These are phyloP conservation scores for Horisme vitalbata DNA, from an alignment of 2,888 invertebrate genomes.

Conservation along the genomic window DNA sequence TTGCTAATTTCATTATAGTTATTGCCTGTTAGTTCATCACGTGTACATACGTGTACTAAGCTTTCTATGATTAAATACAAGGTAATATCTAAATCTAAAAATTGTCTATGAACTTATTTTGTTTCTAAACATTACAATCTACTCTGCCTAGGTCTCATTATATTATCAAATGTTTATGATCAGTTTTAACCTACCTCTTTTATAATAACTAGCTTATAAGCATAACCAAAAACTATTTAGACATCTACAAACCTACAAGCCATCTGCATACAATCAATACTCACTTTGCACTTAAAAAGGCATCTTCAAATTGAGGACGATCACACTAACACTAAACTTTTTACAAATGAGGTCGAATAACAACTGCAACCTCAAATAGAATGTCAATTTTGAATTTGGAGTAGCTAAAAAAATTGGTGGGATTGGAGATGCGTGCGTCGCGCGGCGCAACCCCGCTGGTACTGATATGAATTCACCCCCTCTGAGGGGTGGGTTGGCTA, in stretches of 20 bases:
- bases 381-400: conserved; percentile 11
- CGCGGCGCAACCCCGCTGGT: conserved; percentile 66
- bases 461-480: conserved; percentile 58
- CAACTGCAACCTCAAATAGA: conserved; percentile 3
- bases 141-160: too few species aligned
- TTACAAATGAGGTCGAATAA: conserved; percentile 20
- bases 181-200: too few species aligned
- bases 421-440: conserved; percentile 48
- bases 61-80: too few species aligned
- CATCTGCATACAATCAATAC: conserved; percentile 29
- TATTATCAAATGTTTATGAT: too few species aligned
- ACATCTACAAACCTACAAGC: neutral
- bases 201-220: too few species aligned
- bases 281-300: conserved; percentile 23
- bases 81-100: too few species aligned
- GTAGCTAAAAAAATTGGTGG: conserved; percentile 1
- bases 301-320: conserved; percentile 29
- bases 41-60: too few species aligned
- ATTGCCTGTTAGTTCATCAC: too few species aligned
- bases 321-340: conserved; percentile 18
- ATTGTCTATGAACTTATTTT: too few species aligned
- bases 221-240: neutral
- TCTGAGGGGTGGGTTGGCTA: conserved; percentile 52
- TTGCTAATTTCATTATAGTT: too few species aligned
- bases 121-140: too few species aligned